Evolutionary conservation across 1,140 invertebrate species (phyloP).

Genomic region (Drosophila nannoptera): DNA sequence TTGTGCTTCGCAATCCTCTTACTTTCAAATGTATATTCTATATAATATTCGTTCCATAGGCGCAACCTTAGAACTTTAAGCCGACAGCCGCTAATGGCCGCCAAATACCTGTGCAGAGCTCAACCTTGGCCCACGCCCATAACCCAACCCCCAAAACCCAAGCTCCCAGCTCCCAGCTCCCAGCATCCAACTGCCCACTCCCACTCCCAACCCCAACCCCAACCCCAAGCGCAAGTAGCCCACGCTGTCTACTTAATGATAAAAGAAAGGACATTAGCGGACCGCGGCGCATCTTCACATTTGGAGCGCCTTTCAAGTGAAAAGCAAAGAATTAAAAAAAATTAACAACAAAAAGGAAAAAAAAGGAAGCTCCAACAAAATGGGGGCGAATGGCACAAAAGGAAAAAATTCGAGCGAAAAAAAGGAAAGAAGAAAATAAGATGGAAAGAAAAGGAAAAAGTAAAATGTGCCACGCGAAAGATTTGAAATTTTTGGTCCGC

Average conservation of each 20-base stretch:
- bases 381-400: conserved; percentile 45
- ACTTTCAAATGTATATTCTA: neutral
- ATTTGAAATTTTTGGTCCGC: conserved; percentile 39
- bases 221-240: conserved; percentile 40
- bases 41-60: conserved; percentile 24
- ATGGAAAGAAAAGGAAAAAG: conserved; percentile 51
- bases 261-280: conserved; percentile 76
- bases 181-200: neutral
- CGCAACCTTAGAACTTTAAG: conserved; percentile 64
- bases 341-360: conserved; percentile 61
- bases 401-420: conserved; percentile 28
- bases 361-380: conserved; percentile 36
- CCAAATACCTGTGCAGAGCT: conserved; percentile 61
- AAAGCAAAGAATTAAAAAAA: conserved; percentile 78
- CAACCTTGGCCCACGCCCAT: conserved; percentile 23
- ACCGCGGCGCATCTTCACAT: conserved; percentile 70
- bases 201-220: conserved; percentile 3
- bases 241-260: conserved; percentile 75
- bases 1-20: neutral
- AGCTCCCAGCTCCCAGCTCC: conserved; percentile 28
- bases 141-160: conserved; percentile 5
- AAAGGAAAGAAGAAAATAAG: conserved; percentile 10
- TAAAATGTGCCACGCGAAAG: conserved; percentile 58
- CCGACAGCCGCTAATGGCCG: conserved; percentile 61
- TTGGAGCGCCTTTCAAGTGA: conserved; percentile 72